A percentile compares a stretch with the other conserved stretches of the same genome.
Evolutionary conservation across 2,888 invertebrate genomes (phyloP).

Genomic region (Pilophorus perplexus): DNA sequence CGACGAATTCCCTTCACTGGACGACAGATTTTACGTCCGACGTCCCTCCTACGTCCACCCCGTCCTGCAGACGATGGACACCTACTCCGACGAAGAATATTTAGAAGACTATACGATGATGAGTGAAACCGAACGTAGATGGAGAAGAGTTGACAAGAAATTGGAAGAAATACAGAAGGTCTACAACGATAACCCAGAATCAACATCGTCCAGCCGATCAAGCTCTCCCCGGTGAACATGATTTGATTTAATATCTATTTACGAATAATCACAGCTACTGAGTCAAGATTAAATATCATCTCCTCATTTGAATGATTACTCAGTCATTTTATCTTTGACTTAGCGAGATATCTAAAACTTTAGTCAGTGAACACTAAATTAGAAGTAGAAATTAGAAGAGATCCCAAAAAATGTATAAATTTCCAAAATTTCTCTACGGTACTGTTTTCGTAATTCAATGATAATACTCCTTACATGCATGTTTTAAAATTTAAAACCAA

Average conservation of each 20-base stretch:
- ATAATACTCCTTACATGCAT: too few species aligned
- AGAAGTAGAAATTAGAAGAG: too few species aligned
- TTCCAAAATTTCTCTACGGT: too few species aligned
- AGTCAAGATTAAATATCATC: too few species aligned
- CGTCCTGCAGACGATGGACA: neutral
- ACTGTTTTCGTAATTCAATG: too few species aligned
- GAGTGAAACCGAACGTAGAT: conserved; percentile 34
- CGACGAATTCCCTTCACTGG: conserved; percentile 1
- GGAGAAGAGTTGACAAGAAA: conserved; percentile 28
- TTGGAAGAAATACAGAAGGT: conserved; percentile 10
- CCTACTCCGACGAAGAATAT: conserved; percentile 19
- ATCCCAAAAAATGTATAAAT: too few species aligned
- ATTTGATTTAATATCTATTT: neutral
- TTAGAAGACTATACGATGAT: conserved; percentile 23
- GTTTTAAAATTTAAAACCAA: too few species aligned
- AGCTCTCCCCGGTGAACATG: conserved; percentile 38
- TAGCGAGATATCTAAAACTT: too few species aligned
- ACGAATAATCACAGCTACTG: neutral
- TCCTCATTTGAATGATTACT: too few species aligned
- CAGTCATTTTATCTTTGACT: too few species aligned
- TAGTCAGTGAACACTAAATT: too few species aligned
- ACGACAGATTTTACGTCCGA: conserved; percentile 3
- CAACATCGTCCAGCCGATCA: conserved; percentile 9
- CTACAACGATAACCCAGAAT: neutral
- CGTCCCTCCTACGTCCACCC: neutral